A percentile compares a stretch with the other conserved stretches of the same genome.
Conservation (phyloP, 2,888 invertebrate genomes). For the Drosophila subquinaria region DNA sequence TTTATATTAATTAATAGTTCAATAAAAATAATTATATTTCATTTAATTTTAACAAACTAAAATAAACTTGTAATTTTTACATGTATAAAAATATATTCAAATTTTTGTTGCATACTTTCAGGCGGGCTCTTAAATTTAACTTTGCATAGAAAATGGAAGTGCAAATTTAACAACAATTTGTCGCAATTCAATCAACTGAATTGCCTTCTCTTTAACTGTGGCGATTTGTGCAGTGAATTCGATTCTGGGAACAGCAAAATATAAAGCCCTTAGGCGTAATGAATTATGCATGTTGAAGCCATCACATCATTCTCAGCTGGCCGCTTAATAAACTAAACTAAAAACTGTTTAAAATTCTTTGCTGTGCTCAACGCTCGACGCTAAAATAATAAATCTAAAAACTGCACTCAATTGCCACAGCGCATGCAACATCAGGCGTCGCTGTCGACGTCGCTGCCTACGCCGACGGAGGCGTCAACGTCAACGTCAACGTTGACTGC, state of each 20-base stretch:
- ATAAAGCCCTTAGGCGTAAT: slow-evolving; percentile 57
- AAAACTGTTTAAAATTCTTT: slow-evolving; percentile 75
- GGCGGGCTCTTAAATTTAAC: slow-evolving; percentile 18
- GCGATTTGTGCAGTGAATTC: slow-evolving; percentile 11
- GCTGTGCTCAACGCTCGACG: slow-evolving; percentile 42
- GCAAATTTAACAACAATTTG: background rate
- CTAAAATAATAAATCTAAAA: slow-evolving; percentile 77
- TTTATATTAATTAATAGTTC: too few species aligned
- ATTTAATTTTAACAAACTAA: too few species aligned
- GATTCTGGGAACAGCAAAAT: slow-evolving; percentile 4
- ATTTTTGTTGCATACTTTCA: slow-evolving; percentile 12
- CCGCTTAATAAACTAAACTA: slow-evolving; percentile 68
- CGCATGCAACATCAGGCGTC: slow-evolving; percentile 62
- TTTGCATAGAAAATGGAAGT: slow-evolving; percentile 7
- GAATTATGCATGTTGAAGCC: slow-evolving; percentile 67
- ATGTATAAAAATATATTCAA: background rate
- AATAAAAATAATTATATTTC: too few species aligned
- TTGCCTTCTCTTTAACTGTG: background rate
- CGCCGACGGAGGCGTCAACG: slow-evolving; percentile 5
- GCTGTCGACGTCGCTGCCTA: slow-evolving; percentile 7
- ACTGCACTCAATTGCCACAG: slow-evolving; percentile 73
- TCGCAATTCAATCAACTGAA: slow-evolving; percentile 8
- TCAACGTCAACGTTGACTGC: slow-evolving; percentile 13
- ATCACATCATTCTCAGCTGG: slow-evolving; percentile 41
- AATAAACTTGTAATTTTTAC: too few species aligned